Conservation (phyloP, 1,140 invertebrate species). For the Apis laboriosa region DNA sequence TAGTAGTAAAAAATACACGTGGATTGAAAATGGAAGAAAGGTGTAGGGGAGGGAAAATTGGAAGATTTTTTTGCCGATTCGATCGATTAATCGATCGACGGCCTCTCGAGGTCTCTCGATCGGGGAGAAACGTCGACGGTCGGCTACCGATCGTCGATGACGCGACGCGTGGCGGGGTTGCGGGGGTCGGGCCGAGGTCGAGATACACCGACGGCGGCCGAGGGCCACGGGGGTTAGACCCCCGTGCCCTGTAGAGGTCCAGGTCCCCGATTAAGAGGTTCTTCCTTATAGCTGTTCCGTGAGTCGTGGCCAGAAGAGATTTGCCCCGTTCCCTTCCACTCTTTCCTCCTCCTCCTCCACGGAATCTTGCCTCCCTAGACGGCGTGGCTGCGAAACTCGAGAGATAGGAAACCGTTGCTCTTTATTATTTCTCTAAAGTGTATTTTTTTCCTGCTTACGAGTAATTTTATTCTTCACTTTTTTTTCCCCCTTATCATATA, state of each 20-base stretch:
- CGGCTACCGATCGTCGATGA: slow-evolving; percentile 51
- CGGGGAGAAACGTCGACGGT: not conserved
- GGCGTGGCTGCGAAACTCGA: slow-evolving; percentile 67
- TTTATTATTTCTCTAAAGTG: not conserved
- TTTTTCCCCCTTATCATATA: too few species aligned
- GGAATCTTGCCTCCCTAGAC: slow-evolving; percentile 57
- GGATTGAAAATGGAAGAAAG: too few species aligned
- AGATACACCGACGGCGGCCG: slow-evolving; percentile 62
- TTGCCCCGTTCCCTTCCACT: slow-evolving; percentile 1
- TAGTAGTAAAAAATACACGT: too few species aligned
- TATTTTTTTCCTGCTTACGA: too few species aligned
- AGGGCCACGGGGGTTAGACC: slow-evolving; percentile 68
- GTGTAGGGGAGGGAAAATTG: too few species aligned
- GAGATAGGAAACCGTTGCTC: slow-evolving; percentile 53
- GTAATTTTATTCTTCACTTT: too few species aligned
- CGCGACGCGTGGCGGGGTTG: slow-evolving; percentile 40
- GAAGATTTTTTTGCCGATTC: too few species aligned
- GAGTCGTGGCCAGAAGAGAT: slow-evolving; percentile 43
- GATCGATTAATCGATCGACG: not conserved
- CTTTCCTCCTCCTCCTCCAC: not conserved
- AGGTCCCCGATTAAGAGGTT: slow-evolving; percentile 74
- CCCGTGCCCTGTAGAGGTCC: slow-evolving; percentile 71
- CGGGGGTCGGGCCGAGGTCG: slow-evolving; percentile 59
- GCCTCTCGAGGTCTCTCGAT: not conserved
- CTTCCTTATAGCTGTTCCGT: slow-evolving; percentile 69